Percentiles rank a stretch among this genome's conserved stretches.
Conservation (phyloP, 2,888 invertebrate species). For the Sclerodermus sp. region DNA sequence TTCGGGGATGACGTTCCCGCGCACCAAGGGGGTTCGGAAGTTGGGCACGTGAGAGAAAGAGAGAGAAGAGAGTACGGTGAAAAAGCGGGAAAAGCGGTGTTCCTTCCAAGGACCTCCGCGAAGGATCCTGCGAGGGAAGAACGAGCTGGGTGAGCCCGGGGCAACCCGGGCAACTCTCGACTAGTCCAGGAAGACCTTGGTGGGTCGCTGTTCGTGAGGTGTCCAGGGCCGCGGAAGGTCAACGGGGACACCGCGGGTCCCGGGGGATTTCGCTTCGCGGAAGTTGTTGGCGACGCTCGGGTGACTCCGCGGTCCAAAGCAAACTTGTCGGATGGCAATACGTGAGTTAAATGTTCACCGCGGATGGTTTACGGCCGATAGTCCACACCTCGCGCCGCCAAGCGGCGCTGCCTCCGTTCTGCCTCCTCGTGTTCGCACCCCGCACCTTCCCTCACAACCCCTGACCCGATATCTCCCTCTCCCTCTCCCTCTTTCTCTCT, state of each 20-base stretch:
- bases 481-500: conserved; percentile 4
- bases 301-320: conserved; percentile 55
- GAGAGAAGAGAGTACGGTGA: too few species aligned
- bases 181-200: too few species aligned
- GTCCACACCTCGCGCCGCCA: conserved; percentile 62
- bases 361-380: conserved; percentile 64
- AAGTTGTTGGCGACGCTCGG: conserved; percentile 21
- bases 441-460: conserved; percentile 25
- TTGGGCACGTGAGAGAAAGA: too few species aligned
- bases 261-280: conserved; percentile 16
- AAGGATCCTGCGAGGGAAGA: too few species aligned
- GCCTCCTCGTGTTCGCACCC: conserved; percentile 24
- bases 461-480: conserved; percentile 7
- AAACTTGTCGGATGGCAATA: conserved; percentile 60
- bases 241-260: too few species aligned
- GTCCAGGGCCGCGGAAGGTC: too few species aligned
- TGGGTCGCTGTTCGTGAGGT: too few species aligned
- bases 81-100: too few species aligned
- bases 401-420: conserved; percentile 56
- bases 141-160: neutral
- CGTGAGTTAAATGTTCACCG: conserved; percentile 60
- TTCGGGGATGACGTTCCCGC: conserved; percentile 29
- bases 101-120: too few species aligned
- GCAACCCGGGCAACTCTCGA: neutral
- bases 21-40: too few species aligned